A percentile compares a stretch with the other conserved stretches of the same genome.
Evolutionary conservation across 2,888 invertebrate genomes (phyloP).

Genomic region (Aplocera efformata): DNA sequence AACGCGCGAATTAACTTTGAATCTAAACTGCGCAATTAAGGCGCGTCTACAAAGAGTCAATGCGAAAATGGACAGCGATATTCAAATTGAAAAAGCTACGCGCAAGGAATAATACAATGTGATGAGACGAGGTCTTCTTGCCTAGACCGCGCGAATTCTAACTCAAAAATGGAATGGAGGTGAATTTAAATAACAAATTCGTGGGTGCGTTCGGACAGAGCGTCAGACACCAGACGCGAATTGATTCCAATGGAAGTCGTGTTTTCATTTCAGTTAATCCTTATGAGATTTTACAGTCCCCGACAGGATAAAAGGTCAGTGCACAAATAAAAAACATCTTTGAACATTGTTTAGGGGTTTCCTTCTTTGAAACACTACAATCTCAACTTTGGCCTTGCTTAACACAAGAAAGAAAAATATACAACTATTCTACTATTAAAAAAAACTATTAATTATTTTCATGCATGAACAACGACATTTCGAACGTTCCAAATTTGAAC

Average conservation of each 20-base stretch:
- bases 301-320: too few relatives aligned
- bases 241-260: constrained; percentile 59
- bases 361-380: too few relatives aligned
- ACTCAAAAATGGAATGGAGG: constrained; percentile 69
- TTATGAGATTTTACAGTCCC: constrained; percentile 2
- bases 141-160: constrained; percentile 56
- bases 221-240: constrained; percentile 57
- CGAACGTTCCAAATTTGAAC: too few relatives aligned
- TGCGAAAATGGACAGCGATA: constrained; percentile 76
- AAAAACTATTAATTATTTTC: too few relatives aligned
- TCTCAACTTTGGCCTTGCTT: too few relatives aligned
- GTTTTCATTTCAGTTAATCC: constrained; percentile 18
- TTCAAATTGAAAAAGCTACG: constrained; percentile 78
- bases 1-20: constrained; percentile 71
- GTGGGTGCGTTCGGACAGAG: constrained; percentile 63
- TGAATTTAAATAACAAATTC: constrained; percentile 76
- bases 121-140: constrained; percentile 40
- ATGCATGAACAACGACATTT: too few relatives aligned
- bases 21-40: constrained; percentile 77
- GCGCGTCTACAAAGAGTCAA: constrained; percentile 71
- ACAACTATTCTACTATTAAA: too few relatives aligned
- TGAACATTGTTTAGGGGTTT: too few relatives aligned
- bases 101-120: constrained; percentile 72
- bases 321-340: too few relatives aligned
- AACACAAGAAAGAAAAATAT: too few relatives aligned